Evolutionary conservation across 2,113 vertebrate genomes (phyloP).

Genomic region (Halichoerus grypus): DNA sequence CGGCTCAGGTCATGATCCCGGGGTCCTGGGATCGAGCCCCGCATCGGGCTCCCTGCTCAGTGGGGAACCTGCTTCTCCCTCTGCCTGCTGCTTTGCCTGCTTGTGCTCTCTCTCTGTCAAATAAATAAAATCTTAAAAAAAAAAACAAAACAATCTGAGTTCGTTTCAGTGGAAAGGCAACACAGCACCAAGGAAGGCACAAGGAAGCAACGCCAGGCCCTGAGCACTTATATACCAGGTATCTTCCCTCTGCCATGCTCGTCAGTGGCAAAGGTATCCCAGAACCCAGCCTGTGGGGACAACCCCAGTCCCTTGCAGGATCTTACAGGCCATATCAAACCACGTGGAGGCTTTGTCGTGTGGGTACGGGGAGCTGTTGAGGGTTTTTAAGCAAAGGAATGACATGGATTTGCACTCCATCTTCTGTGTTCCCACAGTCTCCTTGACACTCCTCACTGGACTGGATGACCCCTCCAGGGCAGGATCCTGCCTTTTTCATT

Average conservation of each 20-base stretch:
- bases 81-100: too few species aligned
- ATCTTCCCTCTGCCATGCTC: neutral
- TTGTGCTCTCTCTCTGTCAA: too few species aligned
- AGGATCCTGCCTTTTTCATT: neutral
- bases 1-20: too few species aligned
- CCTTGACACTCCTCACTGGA: neutral
- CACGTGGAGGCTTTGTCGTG: neutral
- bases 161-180: neutral
- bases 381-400: neutral
- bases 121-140: too few species aligned
- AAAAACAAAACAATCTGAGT: too few species aligned
- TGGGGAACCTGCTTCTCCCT: too few species aligned
- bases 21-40: too few species aligned
- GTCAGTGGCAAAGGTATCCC: neutral
- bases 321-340: neutral
- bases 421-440: neutral
- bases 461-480: neutral
- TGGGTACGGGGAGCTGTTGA: neutral
- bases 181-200: neutral
- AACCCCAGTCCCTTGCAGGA: neutral
- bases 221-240: neutral
- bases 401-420: neutral
- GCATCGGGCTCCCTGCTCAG: too few species aligned
- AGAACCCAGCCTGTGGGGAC: neutral
- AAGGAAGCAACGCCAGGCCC: neutral